Evolutionary conservation across 2,888 invertebrate species (phyloP).

Genomic region (Shargacucullia verbasci): DNA sequence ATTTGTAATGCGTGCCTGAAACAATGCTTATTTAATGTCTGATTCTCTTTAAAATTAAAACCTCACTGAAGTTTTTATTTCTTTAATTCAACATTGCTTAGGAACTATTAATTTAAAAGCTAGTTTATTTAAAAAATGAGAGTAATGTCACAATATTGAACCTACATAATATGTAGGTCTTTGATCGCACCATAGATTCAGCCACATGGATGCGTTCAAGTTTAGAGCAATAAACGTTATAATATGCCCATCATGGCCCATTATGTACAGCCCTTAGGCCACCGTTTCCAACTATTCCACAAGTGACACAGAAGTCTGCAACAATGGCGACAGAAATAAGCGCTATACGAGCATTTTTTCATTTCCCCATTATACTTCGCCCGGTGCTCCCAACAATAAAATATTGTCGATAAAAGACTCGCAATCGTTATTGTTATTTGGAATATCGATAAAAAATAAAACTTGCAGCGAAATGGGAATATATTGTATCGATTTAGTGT

Average conservation of each 20-base stretch:
- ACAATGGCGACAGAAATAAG: slow-evolving; percentile 40
- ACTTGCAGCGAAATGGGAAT: slow-evolving; percentile 57
- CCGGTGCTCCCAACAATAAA: slow-evolving; percentile 62
- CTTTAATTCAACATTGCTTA: too few species aligned
- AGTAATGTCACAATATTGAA: too few species aligned
- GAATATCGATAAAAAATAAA: slow-evolving; percentile 72
- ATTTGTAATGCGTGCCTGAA: background rate
- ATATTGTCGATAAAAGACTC: slow-evolving; percentile 69
- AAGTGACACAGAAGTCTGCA: slow-evolving; percentile 37
- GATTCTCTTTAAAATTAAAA: too few species aligned
- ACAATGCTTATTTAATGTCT: background rate
- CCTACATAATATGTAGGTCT: too few species aligned
- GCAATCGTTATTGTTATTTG: slow-evolving; percentile 70
- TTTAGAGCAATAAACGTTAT: background rate
- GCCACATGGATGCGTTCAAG: too few species aligned
- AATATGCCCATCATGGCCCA: slow-evolving; percentile 30
- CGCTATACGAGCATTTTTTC: slow-evolving; percentile 38
- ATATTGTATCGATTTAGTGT: slow-evolving; percentile 57
- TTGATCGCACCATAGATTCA: too few species aligned
- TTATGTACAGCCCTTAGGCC: slow-evolving; percentile 28
- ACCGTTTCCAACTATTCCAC: slow-evolving; percentile 20
- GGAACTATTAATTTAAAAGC: too few species aligned
- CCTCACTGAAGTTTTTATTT: too few species aligned
- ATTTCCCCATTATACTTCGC: slow-evolving; percentile 44
- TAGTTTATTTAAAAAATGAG: too few species aligned